Conservation (phyloP, 2,888 invertebrate species). For the Platycnemis pennipes region DNA sequence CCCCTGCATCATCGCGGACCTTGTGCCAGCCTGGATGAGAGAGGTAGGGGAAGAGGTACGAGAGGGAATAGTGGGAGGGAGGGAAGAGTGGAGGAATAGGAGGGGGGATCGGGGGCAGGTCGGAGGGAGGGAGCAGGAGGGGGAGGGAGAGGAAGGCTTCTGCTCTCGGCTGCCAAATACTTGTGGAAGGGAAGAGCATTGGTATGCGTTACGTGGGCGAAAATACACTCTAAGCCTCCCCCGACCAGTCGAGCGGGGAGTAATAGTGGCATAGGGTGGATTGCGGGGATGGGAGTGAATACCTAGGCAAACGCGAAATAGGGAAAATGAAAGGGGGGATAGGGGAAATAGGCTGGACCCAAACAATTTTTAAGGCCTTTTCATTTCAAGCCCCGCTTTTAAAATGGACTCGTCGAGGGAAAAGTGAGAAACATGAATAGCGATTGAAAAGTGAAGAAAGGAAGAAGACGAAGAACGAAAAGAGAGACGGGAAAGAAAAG, state of each 20-base stretch:
- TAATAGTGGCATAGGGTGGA: constrained; percentile 54
- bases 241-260: constrained; percentile 56
- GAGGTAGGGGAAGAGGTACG: constrained; percentile 21
- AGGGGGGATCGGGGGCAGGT: background rate
- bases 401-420: constrained; percentile 51
- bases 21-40: constrained; percentile 50
- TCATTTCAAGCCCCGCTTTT: constrained; percentile 15
- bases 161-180: constrained; percentile 67
- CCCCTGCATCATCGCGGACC: constrained; percentile 65
- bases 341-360: constrained; percentile 3
- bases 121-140: background rate
- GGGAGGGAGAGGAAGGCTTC: constrained; percentile 31
- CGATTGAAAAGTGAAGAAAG: background rate
- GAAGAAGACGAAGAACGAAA: too few relatives aligned
- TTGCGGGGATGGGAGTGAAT: constrained; percentile 15
- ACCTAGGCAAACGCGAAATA: constrained; percentile 42
- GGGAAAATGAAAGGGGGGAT: background rate
- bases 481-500: too few relatives aligned
- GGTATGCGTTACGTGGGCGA: constrained; percentile 65
- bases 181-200: constrained; percentile 62
- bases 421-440: background rate
- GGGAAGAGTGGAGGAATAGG: background rate
- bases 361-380: constrained; percentile 47
- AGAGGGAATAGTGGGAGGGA: background rate
- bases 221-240: constrained; percentile 56